These are phyloP conservation scores for Drosophila lowei DNA, from an alignment of 1,140 invertebrate genomes.

Conservation along the genomic window DNA sequence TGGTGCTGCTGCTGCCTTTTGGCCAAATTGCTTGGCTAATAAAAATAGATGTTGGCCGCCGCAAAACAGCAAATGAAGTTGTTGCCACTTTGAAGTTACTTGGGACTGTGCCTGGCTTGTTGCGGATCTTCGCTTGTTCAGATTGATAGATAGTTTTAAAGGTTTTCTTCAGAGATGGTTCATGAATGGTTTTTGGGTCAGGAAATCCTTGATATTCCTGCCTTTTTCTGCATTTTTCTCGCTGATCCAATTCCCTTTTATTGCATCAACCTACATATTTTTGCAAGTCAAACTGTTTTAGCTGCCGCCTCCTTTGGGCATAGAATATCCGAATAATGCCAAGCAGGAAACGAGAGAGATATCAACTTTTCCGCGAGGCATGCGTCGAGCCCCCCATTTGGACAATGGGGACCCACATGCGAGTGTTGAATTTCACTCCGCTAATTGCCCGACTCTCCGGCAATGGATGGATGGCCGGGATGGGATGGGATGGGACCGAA, in stretches of 20 bases:
- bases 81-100: conserved; percentile 27
- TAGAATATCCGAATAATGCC: conserved; percentile 40
- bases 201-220: no score
- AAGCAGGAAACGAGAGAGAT: conserved; percentile 21
- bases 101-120: background rate
- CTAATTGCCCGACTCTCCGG: conserved; percentile 58
- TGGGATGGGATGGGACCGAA: conserved; percentile 41
- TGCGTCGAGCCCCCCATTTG: conserved; percentile 60
- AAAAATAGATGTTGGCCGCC: conserved; percentile 37
- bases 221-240: no score
- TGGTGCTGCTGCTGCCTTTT: conserved; percentile 25
- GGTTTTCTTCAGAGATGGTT: no score
- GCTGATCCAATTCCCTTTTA: no score
- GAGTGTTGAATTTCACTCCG: conserved; percentile 78
- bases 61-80: conserved; percentile 38
- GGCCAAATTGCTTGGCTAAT: conserved; percentile 53
- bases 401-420: conserved; percentile 67
- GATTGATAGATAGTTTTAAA: no score
- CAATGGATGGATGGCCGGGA: conserved; percentile 17
- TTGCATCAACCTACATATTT: no score
- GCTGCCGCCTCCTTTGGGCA: background rate
- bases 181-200: no score
- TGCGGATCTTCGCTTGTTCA: conserved; percentile 1
- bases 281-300: no score
- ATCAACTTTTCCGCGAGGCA: conserved; percentile 62